A percentile compares a stretch with the other conserved stretches of the same genome.
Conservation (phyloP, 2,888 invertebrate genomes). For the Lasioglossum villosulum region DNA sequence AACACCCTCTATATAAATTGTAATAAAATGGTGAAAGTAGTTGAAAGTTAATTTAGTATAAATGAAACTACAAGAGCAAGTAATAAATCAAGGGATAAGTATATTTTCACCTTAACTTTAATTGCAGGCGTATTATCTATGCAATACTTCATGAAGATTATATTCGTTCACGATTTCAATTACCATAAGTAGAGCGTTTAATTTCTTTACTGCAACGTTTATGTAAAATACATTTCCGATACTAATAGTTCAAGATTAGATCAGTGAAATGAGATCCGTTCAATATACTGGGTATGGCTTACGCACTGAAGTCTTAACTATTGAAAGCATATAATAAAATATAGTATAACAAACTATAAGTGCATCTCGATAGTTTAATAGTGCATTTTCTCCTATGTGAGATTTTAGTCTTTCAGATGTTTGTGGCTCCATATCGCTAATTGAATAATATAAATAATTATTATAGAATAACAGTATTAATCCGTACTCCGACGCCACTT, state of each 20-base stretch:
- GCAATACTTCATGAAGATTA: background rate
- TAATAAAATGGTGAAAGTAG: background rate
- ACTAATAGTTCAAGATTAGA: background rate
- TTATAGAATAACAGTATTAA: no score
- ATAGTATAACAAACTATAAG: background rate
- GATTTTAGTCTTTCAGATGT: background rate
- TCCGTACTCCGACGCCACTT: no score
- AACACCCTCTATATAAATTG: background rate
- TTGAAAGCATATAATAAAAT: background rate
- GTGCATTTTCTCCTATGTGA: background rate
- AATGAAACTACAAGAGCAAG: background rate
- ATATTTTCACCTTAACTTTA: background rate
- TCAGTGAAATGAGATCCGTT: background rate
- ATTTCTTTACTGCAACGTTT: background rate
- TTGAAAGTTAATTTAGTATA: background rate
- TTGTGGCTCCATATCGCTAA: background rate
- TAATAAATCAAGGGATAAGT: background rate
- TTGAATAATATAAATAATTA: no score
- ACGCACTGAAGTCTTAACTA: background rate
- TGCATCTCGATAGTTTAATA: background rate
- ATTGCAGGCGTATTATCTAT: background rate
- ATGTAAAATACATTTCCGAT: background rate
- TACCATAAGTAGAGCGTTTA: background rate
- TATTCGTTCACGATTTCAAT: background rate
- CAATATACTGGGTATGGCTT: background rate